phyloP scores from a whole-genome alignment of 1,140 invertebrate genomes.

The Carposina sasakii region DNA sequence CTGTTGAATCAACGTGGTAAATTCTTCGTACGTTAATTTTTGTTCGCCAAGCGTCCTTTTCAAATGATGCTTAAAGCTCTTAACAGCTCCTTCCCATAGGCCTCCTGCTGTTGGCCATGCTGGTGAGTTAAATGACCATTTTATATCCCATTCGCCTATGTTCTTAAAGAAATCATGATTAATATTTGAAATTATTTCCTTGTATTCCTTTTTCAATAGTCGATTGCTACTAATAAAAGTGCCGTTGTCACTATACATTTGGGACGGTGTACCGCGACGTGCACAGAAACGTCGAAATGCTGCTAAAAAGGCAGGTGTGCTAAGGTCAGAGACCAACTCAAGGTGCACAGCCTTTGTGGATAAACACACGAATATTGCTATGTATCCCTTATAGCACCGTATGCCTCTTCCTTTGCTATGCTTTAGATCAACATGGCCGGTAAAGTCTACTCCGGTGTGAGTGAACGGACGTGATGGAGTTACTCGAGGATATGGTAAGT shows the following conservation, averaged over 20 bases:
- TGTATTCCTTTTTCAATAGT: conserved; percentile 13
- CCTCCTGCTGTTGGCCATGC: conserved; percentile 38
- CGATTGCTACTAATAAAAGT: conserved; percentile 36
- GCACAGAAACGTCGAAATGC: conserved; percentile 39
- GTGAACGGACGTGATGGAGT: conserved; percentile 21
- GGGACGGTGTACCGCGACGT: conserved; percentile 16
- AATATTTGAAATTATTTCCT: conserved; percentile 14
- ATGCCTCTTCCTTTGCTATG: background rate
- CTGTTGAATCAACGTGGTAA: conserved; percentile 33
- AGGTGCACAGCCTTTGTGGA: conserved; percentile 29
- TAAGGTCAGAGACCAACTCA: conserved; percentile 20
- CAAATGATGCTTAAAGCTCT: conserved; percentile 36
- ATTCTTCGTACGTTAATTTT: conserved; percentile 37
- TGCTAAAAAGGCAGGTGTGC: conserved; percentile 32
- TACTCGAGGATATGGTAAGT: conserved; percentile 19
- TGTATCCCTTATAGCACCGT: conserved; percentile 11
- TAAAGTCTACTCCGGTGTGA: conserved; percentile 25
- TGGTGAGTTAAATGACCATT: conserved; percentile 45
- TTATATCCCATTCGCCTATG: conserved; percentile 9
- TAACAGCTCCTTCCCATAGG: conserved; percentile 23
- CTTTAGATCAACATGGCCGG: conserved; percentile 4
- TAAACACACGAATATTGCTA: conserved; percentile 20
- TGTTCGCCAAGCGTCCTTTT: conserved; percentile 25
- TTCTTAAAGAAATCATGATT: conserved; percentile 11
- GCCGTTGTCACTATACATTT: conserved; percentile 38